Conservation (phyloP, 2,797 vertebrate genomes). For the Liparis tanakae region DNA sequence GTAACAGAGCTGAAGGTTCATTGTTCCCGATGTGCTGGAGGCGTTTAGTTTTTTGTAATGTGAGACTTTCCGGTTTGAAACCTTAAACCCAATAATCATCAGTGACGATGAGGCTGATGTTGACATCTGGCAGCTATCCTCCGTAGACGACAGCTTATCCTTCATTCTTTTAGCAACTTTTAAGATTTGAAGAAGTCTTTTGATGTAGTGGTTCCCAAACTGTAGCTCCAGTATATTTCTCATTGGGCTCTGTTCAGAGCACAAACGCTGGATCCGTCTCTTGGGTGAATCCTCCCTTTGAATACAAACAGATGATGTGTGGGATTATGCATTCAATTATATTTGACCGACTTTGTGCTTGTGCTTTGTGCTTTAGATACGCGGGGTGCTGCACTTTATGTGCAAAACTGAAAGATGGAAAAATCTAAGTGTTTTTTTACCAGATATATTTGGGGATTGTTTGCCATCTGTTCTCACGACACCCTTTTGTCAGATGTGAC, state of each 20-base stretch:
- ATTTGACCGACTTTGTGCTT: slow-evolving; percentile 17
- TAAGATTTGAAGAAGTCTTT: not conserved
- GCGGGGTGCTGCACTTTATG: not conserved
- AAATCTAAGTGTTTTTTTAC: slow-evolving; percentile 12
- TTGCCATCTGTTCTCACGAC: slow-evolving; percentile 21
- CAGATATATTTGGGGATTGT: not conserved
- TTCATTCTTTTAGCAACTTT: slow-evolving; percentile 7
- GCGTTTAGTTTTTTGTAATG: slow-evolving; percentile 23
- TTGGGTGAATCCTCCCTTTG: slow-evolving; percentile 13
- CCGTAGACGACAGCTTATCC: slow-evolving; percentile 6
- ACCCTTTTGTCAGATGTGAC: slow-evolving; percentile 39
- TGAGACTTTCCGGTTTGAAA: slow-evolving; percentile 28
- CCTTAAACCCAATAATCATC: slow-evolving; percentile 15
- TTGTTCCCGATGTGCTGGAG: slow-evolving; percentile 21
- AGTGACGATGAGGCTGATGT: slow-evolving; percentile 1
- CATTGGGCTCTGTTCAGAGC: slow-evolving; percentile 24
- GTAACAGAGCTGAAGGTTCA: slow-evolving; percentile 32
- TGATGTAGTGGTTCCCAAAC: slow-evolving; percentile 2
- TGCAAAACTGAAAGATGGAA: slow-evolving; percentile 11
- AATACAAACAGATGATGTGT: slow-evolving; percentile 30
- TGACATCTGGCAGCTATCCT: slow-evolving; percentile 23
- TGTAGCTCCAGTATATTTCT: slow-evolving; percentile 35
- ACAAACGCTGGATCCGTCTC: slow-evolving; percentile 13
- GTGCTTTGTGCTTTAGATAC: slow-evolving; percentile 18
- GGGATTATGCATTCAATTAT: slow-evolving; percentile 15